Evolutionary conservation across 2,888 invertebrate species (phyloP).

Genomic region (Drosophila paucipuncta): DNA sequence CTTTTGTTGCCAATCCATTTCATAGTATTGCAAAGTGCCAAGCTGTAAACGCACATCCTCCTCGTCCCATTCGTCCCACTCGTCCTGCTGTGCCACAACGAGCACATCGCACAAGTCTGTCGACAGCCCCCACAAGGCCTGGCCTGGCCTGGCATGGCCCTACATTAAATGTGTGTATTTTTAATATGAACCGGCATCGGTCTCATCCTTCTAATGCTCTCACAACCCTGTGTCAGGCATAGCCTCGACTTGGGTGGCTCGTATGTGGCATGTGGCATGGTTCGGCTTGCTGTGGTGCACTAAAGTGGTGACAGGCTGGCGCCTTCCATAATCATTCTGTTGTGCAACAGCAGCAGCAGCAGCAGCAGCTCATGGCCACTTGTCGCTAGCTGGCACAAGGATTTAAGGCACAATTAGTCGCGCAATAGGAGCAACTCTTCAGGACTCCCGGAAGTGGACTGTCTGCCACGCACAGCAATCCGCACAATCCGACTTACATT

Average conservation of each 20-base stretch:
- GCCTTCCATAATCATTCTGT: constrained; percentile 70
- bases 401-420: constrained; percentile 67
- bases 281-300: neutral
- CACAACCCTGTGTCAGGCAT: constrained; percentile 24
- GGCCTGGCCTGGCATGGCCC: neutral
- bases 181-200: constrained; percentile 72
- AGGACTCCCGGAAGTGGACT: constrained; percentile 55
- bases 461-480: constrained; percentile 22
- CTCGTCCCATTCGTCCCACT: neutral
- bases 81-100: constrained; percentile 4
- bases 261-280: neutral
- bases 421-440: constrained; percentile 51
- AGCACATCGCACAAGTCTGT: constrained; percentile 19
- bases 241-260: constrained; percentile 31
- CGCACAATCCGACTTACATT: neutral
- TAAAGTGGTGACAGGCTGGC: constrained; percentile 50
- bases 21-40: constrained; percentile 11
- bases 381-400: constrained; percentile 37
- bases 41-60: neutral
- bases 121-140: constrained; percentile 16
- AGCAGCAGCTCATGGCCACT: constrained; percentile 46
- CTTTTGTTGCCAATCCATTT: constrained; percentile 55
- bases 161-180: constrained; percentile 42
- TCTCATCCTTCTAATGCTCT: constrained; percentile 3
- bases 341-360: constrained; percentile 32